Conservation (phyloP, 2,113 vertebrate species). For the Prionailurus bengalensis region DNA sequence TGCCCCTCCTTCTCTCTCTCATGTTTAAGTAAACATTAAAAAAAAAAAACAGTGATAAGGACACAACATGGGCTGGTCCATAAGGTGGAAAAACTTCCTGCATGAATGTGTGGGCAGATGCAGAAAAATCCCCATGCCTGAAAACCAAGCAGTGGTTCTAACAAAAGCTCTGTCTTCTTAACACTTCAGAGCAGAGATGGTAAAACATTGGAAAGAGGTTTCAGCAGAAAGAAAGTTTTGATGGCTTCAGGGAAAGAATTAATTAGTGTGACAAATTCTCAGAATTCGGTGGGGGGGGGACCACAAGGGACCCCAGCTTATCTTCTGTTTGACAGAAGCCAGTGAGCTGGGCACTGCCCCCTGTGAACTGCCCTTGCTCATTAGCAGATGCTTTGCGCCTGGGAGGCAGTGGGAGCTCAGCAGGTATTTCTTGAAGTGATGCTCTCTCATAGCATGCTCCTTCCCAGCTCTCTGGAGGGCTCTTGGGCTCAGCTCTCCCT, state of each 20-base stretch:
- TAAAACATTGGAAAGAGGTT: not conserved
- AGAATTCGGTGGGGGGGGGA: not conserved
- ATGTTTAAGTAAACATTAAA: too few species aligned
- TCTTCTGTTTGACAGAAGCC: not conserved
- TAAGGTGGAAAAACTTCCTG: not conserved
- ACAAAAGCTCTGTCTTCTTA: not conserved
- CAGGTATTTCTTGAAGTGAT: not conserved
- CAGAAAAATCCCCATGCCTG: not conserved
- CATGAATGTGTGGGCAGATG: not conserved
- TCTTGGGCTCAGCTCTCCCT: not conserved
- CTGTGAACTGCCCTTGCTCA: not conserved
- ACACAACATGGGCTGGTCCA: not conserved
- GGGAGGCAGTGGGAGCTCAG: rapidly evolving
- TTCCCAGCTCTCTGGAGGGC: too few species aligned
- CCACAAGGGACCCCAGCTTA: not conserved
- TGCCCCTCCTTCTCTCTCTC: too few species aligned
- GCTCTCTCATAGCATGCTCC: not conserved
- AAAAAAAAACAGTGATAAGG: not conserved
- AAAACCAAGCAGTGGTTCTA: not conserved
- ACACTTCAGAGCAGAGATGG: not conserved
- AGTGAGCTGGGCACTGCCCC: not conserved
- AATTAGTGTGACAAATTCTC: not conserved
- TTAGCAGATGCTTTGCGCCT: rapidly evolving
- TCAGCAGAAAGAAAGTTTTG: not conserved
- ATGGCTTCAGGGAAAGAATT: not conserved